Evolutionary conservation across 2,888 invertebrate species (phyloP).

Genomic region (Pemphredon lugubris): DNA sequence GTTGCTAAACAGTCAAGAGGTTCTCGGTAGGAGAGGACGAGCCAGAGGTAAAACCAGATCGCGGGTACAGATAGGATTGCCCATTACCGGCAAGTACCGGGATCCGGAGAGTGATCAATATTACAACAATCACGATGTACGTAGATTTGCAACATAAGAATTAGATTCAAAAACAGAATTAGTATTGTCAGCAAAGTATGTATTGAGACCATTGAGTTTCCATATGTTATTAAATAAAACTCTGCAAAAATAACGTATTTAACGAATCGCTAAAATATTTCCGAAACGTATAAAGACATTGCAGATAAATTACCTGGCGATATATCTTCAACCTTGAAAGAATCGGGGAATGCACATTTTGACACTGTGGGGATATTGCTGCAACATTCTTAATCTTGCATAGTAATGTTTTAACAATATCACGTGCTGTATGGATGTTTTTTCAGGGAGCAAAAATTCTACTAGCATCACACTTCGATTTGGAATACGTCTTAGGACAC

Average conservation of each 20-base stretch:
- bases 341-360: too few relatives aligned
- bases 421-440: too few relatives aligned
- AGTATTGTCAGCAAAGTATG: background rate
- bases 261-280: too few relatives aligned
- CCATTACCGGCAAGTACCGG: constrained; percentile 93
- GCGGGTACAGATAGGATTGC: constrained; percentile 92
- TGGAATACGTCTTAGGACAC: constrained; percentile 95
- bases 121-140: constrained; percentile 93
- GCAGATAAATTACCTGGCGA: too few relatives aligned
- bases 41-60: constrained; percentile 89
- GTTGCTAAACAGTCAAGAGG: constrained; percentile 76
- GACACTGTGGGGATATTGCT: too few relatives aligned
- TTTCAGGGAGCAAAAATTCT: constrained; percentile 93
- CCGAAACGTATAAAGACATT: too few relatives aligned
- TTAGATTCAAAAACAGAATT: background rate
- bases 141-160: constrained; percentile 69
- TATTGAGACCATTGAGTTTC: too few relatives aligned
- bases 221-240: too few relatives aligned
- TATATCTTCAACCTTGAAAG: too few relatives aligned
- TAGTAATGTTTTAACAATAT: too few relatives aligned
- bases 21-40: constrained; percentile 86
- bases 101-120: constrained; percentile 95
- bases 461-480: constrained; percentile 94
- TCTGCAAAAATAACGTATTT: too few relatives aligned
- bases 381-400: too few relatives aligned